Evolutionary conservation across 2,113 vertebrate genomes (phyloP).

Genomic region (Tachysurus vachellii): DNA sequence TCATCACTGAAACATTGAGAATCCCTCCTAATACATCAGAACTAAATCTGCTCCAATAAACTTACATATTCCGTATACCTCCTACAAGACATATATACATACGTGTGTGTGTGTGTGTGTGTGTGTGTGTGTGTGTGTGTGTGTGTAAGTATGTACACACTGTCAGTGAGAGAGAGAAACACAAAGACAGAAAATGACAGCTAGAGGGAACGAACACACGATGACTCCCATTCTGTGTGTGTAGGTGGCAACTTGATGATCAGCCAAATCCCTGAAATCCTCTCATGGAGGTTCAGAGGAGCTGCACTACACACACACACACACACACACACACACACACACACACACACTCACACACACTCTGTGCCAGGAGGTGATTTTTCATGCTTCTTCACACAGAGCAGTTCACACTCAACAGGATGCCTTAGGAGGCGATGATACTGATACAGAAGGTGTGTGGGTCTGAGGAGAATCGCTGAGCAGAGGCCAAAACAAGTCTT

Average conservation of each 20-base stretch:
- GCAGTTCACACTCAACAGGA: conserved; percentile 54
- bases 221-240: conserved; percentile 17
- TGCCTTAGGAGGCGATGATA: conserved; percentile 46
- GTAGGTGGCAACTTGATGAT: conserved; percentile 51
- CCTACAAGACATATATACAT: background rate
- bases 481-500: conserved; percentile 44
- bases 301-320: conserved; percentile 22
- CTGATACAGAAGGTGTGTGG: conserved; percentile 52
- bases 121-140: conserved; percentile 8
- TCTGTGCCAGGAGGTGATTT: conserved; percentile 21
- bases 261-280: conserved; percentile 51
- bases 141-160: background rate
- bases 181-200: conserved; percentile 13
- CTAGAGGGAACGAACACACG: background rate
- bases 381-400: conserved; percentile 40
- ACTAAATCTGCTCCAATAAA: background rate
- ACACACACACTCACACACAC: conserved; percentile 4
- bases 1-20: background rate
- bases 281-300: conserved; percentile 47
- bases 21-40: background rate
- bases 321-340: conserved; percentile 10
- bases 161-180: background rate
- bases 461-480: conserved; percentile 48
- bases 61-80: background rate
- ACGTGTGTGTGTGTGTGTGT: background rate